These are phyloP conservation scores for Phymatocera aterrima DNA, from an alignment of 2,888 invertebrate species.

Conservation along the genomic window DNA sequence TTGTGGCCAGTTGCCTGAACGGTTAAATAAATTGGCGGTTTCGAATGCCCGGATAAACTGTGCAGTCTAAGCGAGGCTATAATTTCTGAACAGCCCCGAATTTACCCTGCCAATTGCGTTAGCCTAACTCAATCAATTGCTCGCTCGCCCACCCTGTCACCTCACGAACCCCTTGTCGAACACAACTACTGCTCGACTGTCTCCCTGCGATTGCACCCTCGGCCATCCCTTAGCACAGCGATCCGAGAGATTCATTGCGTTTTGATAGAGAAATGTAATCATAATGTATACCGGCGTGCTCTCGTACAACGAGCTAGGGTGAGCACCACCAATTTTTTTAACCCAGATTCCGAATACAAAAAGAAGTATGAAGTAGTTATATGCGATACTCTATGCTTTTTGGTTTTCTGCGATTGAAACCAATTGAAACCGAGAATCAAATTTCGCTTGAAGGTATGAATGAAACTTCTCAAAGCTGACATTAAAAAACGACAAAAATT, in stretches of 20 bases:
- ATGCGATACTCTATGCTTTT: no score
- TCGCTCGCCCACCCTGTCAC: conserved; percentile 42
- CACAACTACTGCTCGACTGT: conserved; percentile 55
- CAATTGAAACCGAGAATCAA: no score
- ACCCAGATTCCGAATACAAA: neutral
- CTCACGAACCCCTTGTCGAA: conserved; percentile 56
- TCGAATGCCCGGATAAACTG: neutral
- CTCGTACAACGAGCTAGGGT: no score
- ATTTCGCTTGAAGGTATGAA: no score
- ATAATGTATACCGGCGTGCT: neutral
- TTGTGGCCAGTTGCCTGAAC: neutral
- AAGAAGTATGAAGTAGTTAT: neutral
- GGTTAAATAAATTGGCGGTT: neutral
- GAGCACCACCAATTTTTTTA: no score
- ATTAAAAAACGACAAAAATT: no score
- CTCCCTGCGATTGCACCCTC: conserved; percentile 2
- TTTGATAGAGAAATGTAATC: conserved; percentile 60
- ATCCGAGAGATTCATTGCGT: conserved; percentile 63
- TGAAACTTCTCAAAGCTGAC: no score
- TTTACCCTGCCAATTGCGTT: conserved; percentile 65
- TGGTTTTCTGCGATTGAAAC: no score
- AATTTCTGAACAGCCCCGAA: conserved; percentile 34
- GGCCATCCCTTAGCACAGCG: conserved; percentile 21
- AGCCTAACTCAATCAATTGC: conserved; percentile 70
- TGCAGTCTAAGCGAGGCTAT: neutral